Base-by-base conservation (phyloP, 2,888 invertebrate genomes). In the Athrips mouffetella region DNA sequence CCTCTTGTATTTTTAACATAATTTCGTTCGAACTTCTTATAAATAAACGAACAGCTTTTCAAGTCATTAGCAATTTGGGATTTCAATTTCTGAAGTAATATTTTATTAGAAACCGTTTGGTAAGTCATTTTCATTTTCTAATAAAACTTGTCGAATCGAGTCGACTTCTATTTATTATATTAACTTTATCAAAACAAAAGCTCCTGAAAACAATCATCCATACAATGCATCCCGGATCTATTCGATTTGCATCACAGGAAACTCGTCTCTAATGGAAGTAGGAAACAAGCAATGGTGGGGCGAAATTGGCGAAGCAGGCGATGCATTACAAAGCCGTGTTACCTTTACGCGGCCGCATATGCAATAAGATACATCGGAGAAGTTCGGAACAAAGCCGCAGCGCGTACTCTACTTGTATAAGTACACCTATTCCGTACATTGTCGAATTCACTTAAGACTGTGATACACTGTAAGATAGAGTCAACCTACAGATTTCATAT, bases 321-420 rank as follows among this genome's bases (percentile, higher is more conserved):
- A 33, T 45, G 35, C 25, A 45, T 52, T 60, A 58, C 62, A 56
- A 58, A 63, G 65, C 58, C 63, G 59, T 62, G 63, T 68, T 72
- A 70, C 73, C 67, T 73, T 67, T 67, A 66, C 60, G 58, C 65
- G 58, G 59, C 62, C 72, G 61, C 73, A 72, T 70, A 72, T 76
- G 79, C 79, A 80, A 75, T 81, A 79, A 79, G 79, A 81, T 75
- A 81, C 81, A 74, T 77, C 79, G 67, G 57, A 60, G 63, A 81
- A 84, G 80, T 83, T 74, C 72, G 65, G 80, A 81, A 84, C 83
- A 83, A 83, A 82, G 80, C 83, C 81, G 61, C 81, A 77, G 70
- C 76, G 68, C 74, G 68, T 76, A 73, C 75, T 73, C 65, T 70
- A 71, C 76, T 73, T 63, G 58, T 69, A 69, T 67, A 73, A 70